Evolutionary conservation across 1,140 invertebrate genomes (phyloP), one percentile per base, ranked within the genome.

Genomic region (Whitmania pigra): DNA sequence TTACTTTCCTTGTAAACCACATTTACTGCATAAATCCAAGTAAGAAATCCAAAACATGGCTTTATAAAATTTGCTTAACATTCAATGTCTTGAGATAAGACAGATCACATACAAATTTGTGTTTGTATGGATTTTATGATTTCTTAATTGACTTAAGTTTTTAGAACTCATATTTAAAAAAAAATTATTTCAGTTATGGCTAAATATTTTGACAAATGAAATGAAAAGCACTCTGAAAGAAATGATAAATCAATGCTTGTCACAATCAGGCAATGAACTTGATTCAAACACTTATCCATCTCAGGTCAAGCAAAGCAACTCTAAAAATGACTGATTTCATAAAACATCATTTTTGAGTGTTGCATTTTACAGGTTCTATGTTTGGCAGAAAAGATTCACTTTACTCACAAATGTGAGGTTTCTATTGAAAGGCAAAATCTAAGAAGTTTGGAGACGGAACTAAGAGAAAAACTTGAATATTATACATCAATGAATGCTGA

Each of bases 221-320:
- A 93, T 97, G 86, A 88, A 89, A 76, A 83, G 83, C 17, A 93
- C 94, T 5, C 80, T 97, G 70, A 80, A 83, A 72, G 78, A 80
- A 53, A 75, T 86, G 69, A 85, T 93, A 15, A 79, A 85, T 22
- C 86, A 89, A 76, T 94, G 91, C 81, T 82, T 92, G 49, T 81
- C 85, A 67, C 86, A 87, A 66, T 67, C 71, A 7, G 75, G 71
- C 40, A 78, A 78, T 74, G 85, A 86, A 55, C 84, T 88, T 40
- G 87, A 92, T 83, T 88, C 90, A 0, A 82, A 87, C 63, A 87
- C 87, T 75, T 92, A 90, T 82, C 92, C 92, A 13, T 89, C 90
- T 57, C 92, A 86, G 78, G 83, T 85, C 72, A 71, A 29, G 18
- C n/a, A n/a, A n/a, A n/a, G n/a, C 49, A 43, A 25, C 17, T 53